Conservation (phyloP, 2,888 invertebrate species). For the Sphinx pinastri region DNA sequence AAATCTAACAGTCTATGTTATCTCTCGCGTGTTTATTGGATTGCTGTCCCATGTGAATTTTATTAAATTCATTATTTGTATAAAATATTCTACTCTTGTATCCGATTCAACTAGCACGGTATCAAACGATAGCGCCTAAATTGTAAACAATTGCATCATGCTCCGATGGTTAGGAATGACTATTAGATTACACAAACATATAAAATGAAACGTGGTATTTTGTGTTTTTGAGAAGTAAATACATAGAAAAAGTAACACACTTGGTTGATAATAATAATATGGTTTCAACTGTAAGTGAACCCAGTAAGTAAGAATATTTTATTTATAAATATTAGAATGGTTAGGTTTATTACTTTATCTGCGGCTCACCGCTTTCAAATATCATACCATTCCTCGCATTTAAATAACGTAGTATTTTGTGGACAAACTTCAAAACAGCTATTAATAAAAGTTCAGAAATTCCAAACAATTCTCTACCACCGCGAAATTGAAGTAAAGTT, state of each 20-base stretch:
- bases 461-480: not conserved
- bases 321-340: too few species aligned
- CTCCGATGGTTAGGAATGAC: not conserved
- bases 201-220: not conserved
- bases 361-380: not conserved
- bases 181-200: not conserved
- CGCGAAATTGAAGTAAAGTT: conserved; percentile 5
- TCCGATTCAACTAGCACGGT: not conserved
- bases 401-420: not conserved
- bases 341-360: too few species aligned
- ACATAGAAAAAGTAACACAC: not conserved
- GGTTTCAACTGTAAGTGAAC: too few species aligned
- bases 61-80: not conserved
- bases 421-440: conserved; percentile 2
- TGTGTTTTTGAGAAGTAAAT: not conserved
- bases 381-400: not conserved
- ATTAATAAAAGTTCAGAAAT: conserved; percentile 21
- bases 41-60: not conserved
- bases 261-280: too few species aligned
- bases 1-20: not conserved
- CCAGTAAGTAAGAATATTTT: too few species aligned
- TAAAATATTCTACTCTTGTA: not conserved
- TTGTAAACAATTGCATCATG: conserved; percentile 17
- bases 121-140: conserved; percentile 18
- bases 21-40: not conserved